These are phyloP conservation scores for Dorcus parallelipipedus DNA, from an alignment of 2,888 invertebrate genomes.

Conservation along the genomic window DNA sequence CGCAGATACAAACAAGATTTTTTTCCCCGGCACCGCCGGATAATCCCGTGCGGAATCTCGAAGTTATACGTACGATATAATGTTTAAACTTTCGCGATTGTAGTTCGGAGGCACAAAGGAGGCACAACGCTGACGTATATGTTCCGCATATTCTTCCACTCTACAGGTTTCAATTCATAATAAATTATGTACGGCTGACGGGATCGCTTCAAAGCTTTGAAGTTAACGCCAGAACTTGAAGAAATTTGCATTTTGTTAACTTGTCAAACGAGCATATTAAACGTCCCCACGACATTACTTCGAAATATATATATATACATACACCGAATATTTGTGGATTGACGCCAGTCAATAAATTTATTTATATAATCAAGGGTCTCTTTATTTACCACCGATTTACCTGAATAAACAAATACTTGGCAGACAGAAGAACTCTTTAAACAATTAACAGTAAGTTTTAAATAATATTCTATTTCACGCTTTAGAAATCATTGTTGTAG, in stretches of 20 bases:
- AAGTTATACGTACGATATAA: background rate
- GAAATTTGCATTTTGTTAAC: conserved; percentile 11
- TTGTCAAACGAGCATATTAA: conserved; percentile 8
- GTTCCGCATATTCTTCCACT: conserved; percentile 6
- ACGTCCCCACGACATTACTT: background rate
- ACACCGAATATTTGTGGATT: background rate
- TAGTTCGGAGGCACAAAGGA: background rate
- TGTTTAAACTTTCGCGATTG: conserved; percentile 4
- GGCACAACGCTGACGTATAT: background rate
- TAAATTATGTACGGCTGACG: conserved; percentile 7
- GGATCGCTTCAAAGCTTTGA: conserved; percentile 8
- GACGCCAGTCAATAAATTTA: background rate
- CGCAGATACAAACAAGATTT: no score
- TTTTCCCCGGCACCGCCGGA: no score
- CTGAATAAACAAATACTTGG: no score
- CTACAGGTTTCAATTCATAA: conserved; percentile 11
- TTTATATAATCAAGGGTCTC: no score
- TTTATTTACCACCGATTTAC: no score
- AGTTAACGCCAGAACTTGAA: conserved; percentile 4
- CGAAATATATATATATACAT: no score
- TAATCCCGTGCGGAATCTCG: no score
- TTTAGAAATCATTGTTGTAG: no score
- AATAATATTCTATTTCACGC: no score
- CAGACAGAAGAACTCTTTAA: no score
- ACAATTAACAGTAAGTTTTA: no score